Percentiles rank a stretch among this genome's conserved stretches.
Conservation (phyloP, 1,140 invertebrate genomes). For the Psix sp. region DNA sequence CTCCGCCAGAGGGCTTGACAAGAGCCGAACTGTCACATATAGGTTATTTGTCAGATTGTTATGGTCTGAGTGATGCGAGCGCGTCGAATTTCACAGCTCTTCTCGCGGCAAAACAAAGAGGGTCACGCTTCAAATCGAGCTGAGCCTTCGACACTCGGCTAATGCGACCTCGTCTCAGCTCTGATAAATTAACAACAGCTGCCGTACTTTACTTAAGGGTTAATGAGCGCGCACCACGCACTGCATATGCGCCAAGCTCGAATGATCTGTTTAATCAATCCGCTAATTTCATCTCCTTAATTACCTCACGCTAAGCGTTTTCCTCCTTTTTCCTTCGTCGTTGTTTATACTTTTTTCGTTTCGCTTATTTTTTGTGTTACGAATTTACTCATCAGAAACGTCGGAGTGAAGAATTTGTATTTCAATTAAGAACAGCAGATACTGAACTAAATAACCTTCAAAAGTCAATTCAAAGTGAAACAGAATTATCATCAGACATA, state of each 20-base stretch:
- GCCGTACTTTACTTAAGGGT: slow-evolving; percentile 49
- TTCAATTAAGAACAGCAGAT: no score
- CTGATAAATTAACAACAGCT: slow-evolving; percentile 65
- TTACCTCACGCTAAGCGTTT: slow-evolving; percentile 23
- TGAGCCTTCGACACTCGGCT: slow-evolving; percentile 46
- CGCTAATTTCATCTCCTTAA: slow-evolving; percentile 40
- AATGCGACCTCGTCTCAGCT: slow-evolving; percentile 41
- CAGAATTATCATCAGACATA: no score
- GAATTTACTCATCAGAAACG: no score
- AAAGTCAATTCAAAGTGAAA: no score
- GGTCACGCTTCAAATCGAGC: slow-evolving; percentile 27
- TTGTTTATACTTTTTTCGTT: slow-evolving; percentile 1
- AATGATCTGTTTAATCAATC: slow-evolving; percentile 48
- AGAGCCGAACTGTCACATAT: slow-evolving; percentile 30
- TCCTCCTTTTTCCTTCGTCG: slow-evolving; percentile 5
- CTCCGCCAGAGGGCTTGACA: no score
- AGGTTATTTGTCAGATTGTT: slow-evolving; percentile 45
- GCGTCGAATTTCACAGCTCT: slow-evolving; percentile 52
- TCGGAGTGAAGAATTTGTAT: no score
- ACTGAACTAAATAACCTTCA: no score
- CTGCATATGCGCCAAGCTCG: slow-evolving; percentile 35
- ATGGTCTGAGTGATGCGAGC: slow-evolving; percentile 34
- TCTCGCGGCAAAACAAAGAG: slow-evolving; percentile 22
- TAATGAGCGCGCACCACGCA: slow-evolving; percentile 50
- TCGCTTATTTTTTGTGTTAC: slow-evolving; percentile 5